Base-by-base conservation (phyloP, 2,797 vertebrate genomes). In the Gadopsis bispinosus region DNA sequence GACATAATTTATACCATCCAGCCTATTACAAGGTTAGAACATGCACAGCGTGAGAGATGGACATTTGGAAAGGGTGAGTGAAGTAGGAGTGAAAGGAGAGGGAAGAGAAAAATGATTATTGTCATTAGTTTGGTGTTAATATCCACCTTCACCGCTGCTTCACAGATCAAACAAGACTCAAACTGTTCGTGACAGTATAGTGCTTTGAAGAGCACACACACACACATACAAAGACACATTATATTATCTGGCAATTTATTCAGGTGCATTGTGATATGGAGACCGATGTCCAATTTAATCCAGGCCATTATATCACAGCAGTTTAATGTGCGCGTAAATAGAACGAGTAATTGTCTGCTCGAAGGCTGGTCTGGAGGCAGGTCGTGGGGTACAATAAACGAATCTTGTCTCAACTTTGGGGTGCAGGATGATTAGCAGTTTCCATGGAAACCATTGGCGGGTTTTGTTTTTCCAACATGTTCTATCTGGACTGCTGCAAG, bases 401-500 rank as follows among this genome's bases (percentile, higher is more conserved):
- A 75, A 81, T 69, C 67, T 48, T 65, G 53, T 75, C 67, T 89
- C 61, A 84, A 79, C 48, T 89, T 81, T 67, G 12, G 75, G 68
- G 75, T 48, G 59, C 26, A 63, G 16, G 20, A 63, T 47, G 66
- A 87, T 81, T 41, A 87, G 29, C 76, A 72, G 93, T 94, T 94
- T 70, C 92, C 85, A 92, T 88, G 87, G 91, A 78, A 92, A 93
- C 92, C 63, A 47, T 48, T 70, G 50, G 37, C 67, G 47, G 66
- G 63, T 75, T 13, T 41, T 4, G 2, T 83, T 68, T 65, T 16
- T 3, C 7, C 17, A 47, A 19, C 31, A 19, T 13, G 12, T 19
- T 63, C 12, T 33, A 19, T 55, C 4, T 22, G 29, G 10, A 69
- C 67, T 5, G 9, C 35, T 60, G 54, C 43, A 31, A 26, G 19